Conservation (phyloP, 2,113 vertebrate genomes). For the Nesoenas mayeri region DNA sequence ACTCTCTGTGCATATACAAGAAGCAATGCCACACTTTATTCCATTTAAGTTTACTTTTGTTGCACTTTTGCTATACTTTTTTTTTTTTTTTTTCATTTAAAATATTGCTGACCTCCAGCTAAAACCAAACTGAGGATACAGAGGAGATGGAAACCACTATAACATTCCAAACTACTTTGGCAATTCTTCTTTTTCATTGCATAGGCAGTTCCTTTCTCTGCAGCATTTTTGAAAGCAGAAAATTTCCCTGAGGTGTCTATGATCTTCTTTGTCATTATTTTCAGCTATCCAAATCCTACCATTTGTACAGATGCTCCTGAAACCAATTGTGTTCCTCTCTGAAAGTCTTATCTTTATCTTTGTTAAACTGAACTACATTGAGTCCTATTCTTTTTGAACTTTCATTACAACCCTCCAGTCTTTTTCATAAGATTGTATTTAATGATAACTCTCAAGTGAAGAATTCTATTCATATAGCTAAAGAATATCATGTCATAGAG, state of each 20-base stretch:
- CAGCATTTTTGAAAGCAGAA: not conserved
- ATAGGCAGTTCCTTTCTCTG: not conserved
- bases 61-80: not conserved
- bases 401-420: not conserved
- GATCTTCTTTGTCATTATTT: not conserved
- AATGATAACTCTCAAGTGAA: not conserved
- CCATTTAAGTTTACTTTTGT: not conserved
- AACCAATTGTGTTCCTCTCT: not conserved
- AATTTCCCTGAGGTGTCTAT: not conserved
- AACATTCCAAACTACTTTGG: not conserved
- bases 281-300: not conserved
- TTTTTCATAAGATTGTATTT: not conserved
- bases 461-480: not conserved
- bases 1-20: not conserved
- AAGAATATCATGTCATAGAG: not conserved
- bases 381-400: not conserved
- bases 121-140: not conserved
- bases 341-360: not conserved
- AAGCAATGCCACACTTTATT: not conserved
- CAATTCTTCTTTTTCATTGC: not conserved
- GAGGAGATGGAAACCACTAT: not conserved
- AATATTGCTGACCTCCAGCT: not conserved
- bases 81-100: not conserved
- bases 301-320: not conserved
- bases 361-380: not conserved